Evolutionary conservation across 2,113 vertebrate species (phyloP).

Genomic region (Ictalurus furcatus): DNA sequence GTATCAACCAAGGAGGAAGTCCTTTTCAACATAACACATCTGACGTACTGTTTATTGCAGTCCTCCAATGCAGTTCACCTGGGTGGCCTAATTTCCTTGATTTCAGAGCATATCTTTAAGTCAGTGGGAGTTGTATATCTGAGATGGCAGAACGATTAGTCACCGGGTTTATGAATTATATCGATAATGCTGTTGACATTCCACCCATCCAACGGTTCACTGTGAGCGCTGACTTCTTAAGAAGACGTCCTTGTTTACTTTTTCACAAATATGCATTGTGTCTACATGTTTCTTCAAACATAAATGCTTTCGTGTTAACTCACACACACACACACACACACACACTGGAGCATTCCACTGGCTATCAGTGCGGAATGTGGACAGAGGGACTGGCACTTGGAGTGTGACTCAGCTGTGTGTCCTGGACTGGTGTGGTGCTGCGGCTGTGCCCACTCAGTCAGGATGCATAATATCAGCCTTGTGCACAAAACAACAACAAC

Average conservation of each 20-base stretch:
- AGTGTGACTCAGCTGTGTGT: conserved; percentile 72
- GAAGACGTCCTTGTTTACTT: conserved; percentile 62
- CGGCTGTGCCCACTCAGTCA: conserved; percentile 53
- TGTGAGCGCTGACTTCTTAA: conserved; percentile 31
- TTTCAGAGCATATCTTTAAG: not conserved
- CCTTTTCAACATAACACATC: not conserved
- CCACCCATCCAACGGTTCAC: conserved; percentile 57
- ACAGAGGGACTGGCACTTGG: conserved; percentile 63
- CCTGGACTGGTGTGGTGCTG: conserved; percentile 56
- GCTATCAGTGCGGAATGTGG: conserved; percentile 70
- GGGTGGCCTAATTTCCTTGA: not conserved
- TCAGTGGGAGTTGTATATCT: conserved; percentile 60
- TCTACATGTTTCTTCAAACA: not conserved
- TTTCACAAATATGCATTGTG: conserved; percentile 60
- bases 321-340: conserved; percentile 10
- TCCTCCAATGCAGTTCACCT: not conserved
- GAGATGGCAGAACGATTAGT: conserved; percentile 59
- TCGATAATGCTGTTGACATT: conserved; percentile 63
- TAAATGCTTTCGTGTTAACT: conserved; percentile 2
- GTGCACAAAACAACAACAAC: conserved; percentile 56
- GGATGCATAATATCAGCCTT: conserved; percentile 60
- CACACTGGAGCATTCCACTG: conserved; percentile 69
- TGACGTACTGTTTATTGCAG: not conserved
- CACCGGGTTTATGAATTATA: conserved; percentile 59
- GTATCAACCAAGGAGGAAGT: not conserved